Evolutionary conservation across 1,140 invertebrate genomes (phyloP), one percentile per base, ranked within the genome.

Genomic region (Tetragnatha versicolor): DNA sequence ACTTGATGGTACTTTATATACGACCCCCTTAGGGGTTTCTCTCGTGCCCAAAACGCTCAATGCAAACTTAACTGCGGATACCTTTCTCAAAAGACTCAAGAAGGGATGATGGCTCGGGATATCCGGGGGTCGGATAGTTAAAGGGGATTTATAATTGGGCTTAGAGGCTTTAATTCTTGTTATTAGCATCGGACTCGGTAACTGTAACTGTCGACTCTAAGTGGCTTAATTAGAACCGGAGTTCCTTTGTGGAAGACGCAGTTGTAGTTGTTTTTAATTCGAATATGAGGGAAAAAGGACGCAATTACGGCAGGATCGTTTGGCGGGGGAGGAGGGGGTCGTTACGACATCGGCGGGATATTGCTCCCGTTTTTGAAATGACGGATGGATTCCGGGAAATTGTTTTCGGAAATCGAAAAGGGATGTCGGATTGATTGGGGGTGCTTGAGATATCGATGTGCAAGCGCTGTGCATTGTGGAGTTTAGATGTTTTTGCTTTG

Each of bases 101-200:
- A n/a, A n/a, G n/a, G n/a, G n/a, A n/a, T n/a, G n/a, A n/a, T n/a
- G n/a, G n/a, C n/a, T n/a, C n/a, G n/a, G n/a, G n/a, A n/a, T n/a
- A n/a, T n/a, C n/a, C n/a, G n/a, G n/a, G n/a, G n/a, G n/a, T n/a
- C n/a, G n/a, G 47, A 35, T 53, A 69, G 42, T 69, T 69, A 51
- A 45, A 69, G 49, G 47, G 55, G 27, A 70, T 53, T 70, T 70
- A 70, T 70, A 70, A 70, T 55, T 70, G 68, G 68, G 17, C 68
- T 70, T 37, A 70, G 49, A 17, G 45, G 6, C 31, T 49, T 70
- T 51, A 70, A 51, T 70, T 51, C 31, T 51, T 10, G 45, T 70
- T 70, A 70, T 70, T 70, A 53, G 68, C 42, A 42, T 66, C 39
- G 29, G 42, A 20, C 20, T 70, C 17, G 29, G 17, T 33, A n/a